Conservation (phyloP, 1,140 invertebrate genomes). For the Apis mellifera region Amel_HAv3.1 CM009940.2:993001-993500, state of each 20-base stretch:
- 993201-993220: not conserved
- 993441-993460: not conserved
- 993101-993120: not conserved
- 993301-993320: not conserved
- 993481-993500: no score
- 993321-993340: no score
- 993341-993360: no score
- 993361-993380: not conserved
- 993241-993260: not conserved
- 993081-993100: constrained; percentile 4
- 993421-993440: not conserved
- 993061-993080: constrained; percentile 53
- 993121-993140: not conserved
- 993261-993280: not conserved
- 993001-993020: constrained; percentile 58
- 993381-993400: not conserved
- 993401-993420: not conserved
- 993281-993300: not conserved
- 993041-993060: constrained; percentile 46
- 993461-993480: no score
- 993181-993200: not conserved
- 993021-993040: constrained; percentile 12
- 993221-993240: not conserved
- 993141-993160: constrained; percentile 30
- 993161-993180: not conserved